Percentiles rank a stretch among this genome's conserved stretches.
Conservation (phyloP, 2,888 invertebrate species). For the Macrophya alboannulata region DNA sequence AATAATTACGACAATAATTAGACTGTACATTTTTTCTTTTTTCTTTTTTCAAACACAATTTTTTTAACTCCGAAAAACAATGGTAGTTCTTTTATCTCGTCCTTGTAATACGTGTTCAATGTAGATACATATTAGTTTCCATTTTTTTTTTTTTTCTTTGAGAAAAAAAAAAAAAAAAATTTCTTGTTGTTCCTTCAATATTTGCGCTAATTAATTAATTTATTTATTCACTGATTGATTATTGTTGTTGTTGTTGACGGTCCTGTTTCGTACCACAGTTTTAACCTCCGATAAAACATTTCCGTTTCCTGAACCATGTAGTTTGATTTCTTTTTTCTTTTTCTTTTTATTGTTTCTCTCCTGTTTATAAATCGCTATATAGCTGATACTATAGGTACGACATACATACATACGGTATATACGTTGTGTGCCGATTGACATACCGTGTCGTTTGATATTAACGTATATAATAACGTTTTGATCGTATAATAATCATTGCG, state of each 20-base stretch:
- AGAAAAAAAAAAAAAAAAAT: too few relatives aligned
- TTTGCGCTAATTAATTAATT: not conserved
- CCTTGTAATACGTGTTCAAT: too few relatives aligned
- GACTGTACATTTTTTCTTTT: not conserved
- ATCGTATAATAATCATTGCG: too few relatives aligned
- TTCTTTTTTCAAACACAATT: not conserved
- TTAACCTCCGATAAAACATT: conserved; percentile 11
- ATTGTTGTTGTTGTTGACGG: not conserved
- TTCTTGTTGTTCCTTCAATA: not conserved
- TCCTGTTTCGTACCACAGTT: not conserved
- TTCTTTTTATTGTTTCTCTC: not conserved
- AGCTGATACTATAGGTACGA: not conserved
- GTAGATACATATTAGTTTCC: too few relatives aligned
- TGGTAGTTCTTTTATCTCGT: not conserved
- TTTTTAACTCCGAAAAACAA: not conserved
- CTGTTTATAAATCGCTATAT: not conserved
- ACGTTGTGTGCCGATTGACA: not conserved
- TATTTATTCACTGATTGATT: not conserved
- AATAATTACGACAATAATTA: not conserved
- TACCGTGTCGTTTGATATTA: conserved; percentile 1
- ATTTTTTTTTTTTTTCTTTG: not conserved
- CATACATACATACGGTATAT: not conserved
- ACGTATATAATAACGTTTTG: not conserved
- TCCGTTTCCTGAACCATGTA: not conserved
- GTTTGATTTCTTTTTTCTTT: not conserved